phyloP scores from a whole-genome alignment of 2,888 invertebrate genomes.

The Amblyjoppa proteus region DNA sequence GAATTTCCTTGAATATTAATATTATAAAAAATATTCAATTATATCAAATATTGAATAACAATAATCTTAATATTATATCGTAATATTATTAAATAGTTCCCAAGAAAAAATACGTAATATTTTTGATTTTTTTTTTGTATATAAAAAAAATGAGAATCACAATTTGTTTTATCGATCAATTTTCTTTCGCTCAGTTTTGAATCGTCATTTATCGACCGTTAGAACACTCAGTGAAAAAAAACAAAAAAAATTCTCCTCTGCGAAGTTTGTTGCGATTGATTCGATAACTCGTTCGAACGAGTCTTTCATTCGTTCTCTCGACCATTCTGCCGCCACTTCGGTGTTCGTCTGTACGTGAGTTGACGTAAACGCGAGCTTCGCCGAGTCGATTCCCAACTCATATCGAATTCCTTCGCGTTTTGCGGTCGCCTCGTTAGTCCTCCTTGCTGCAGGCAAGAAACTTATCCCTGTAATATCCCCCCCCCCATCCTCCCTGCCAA shows the following conservation, averaged over 20 bases:
- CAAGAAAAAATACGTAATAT: too few species aligned
- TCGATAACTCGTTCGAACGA: constrained; percentile 30
- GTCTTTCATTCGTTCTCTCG: constrained; percentile 16
- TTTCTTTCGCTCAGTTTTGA: neutral
- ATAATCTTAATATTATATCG: too few species aligned
- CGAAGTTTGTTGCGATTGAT: constrained; percentile 21
- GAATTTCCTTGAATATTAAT: too few species aligned
- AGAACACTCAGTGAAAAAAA: neutral
- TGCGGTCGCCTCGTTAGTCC: constrained; percentile 63
- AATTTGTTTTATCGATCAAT: neutral
- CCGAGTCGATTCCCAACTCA: constrained; percentile 57
- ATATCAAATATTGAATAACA: neutral
- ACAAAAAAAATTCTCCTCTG: neutral
- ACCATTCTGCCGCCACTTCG: neutral
- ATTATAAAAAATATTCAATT: too few species aligned
- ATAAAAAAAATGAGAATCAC: neutral
- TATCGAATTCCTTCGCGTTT: constrained; percentile 65
- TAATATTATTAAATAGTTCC: too few species aligned
- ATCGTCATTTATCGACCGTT: constrained; percentile 6
- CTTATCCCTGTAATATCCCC: constrained; percentile 51
- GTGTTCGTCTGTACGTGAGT: constrained; percentile 1
- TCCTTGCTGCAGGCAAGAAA: constrained; percentile 63
- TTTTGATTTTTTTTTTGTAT: neutral
- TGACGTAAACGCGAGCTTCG: constrained; percentile 32
- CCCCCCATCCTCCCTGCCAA: neutral